These are phyloP conservation scores for Gymnocheta viridis DNA, from an alignment of 2,888 invertebrate genomes.

Conservation along the genomic window DNA sequence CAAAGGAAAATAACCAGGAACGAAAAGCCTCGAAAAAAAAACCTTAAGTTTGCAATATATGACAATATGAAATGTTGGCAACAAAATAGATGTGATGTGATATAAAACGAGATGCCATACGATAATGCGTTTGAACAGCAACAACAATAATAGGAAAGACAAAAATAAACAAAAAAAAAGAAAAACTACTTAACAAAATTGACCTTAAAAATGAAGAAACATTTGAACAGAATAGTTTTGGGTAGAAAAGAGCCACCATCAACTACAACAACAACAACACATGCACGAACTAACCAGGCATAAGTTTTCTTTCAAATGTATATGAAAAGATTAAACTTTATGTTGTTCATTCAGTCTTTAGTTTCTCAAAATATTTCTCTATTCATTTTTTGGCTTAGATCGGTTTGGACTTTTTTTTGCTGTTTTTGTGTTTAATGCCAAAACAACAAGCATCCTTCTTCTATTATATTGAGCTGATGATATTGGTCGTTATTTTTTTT, in stretches of 20 bases:
- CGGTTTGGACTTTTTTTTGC: conserved; percentile 19
- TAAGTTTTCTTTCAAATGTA: conserved; percentile 57
- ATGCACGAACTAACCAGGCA: conserved; percentile 51
- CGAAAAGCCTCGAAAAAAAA: neutral
- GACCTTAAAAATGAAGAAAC: conserved; percentile 65
- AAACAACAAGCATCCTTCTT: conserved; percentile 48
- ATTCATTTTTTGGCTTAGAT: neutral
- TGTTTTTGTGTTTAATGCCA: conserved; percentile 4
- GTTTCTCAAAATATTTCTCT: conserved; percentile 13
- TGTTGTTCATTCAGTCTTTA: conserved; percentile 64
- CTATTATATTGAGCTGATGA: conserved; percentile 55
- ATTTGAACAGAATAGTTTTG: conserved; percentile 35
- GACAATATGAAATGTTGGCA: conserved; percentile 69
- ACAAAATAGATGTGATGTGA: conserved; percentile 69
- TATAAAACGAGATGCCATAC: conserved; percentile 68
- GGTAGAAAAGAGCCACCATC: conserved; percentile 15
- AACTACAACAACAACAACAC: conserved; percentile 8
- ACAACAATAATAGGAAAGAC: conserved; percentile 14
- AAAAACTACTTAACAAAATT: conserved; percentile 64
- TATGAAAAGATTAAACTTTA: conserved; percentile 67
- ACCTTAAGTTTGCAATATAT: conserved; percentile 44
- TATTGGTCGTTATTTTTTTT: conserved; percentile 49
- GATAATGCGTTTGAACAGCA: conserved; percentile 66
- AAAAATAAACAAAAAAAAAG: conserved; percentile 11
- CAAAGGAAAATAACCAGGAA: conserved; percentile 3